These are phyloP conservation scores for Trematomus bernacchii DNA, from an alignment of 2,797 vertebrate species.

Conservation along the genomic window DNA sequence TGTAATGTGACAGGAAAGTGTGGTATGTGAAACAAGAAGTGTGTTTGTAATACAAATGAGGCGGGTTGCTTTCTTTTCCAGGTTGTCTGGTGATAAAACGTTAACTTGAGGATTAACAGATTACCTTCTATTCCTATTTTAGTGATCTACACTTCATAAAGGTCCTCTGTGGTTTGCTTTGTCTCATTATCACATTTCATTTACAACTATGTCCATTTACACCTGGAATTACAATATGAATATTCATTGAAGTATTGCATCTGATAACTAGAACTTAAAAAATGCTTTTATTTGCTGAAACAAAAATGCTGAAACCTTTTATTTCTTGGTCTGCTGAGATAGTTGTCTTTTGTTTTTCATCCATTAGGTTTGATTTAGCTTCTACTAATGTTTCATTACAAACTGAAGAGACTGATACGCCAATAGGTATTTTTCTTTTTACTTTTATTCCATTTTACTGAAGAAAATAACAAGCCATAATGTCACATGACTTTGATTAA, in stretches of 20 bases:
- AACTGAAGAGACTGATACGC: background rate
- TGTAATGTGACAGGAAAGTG: slow-evolving; percentile 49
- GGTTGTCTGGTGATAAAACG: slow-evolving; percentile 19
- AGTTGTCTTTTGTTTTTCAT: background rate
- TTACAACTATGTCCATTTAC: background rate
- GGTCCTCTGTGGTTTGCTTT: background rate
- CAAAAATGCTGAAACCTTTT: no score
- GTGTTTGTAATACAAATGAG: slow-evolving; percentile 50
- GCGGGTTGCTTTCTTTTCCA: slow-evolving; percentile 7
- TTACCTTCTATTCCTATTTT: background rate
- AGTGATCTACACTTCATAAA: background rate
- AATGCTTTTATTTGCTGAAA: background rate
- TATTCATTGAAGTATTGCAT: background rate
- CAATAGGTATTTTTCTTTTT: background rate
- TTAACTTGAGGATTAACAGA: background rate
- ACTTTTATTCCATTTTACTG: no score
- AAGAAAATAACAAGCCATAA: no score
- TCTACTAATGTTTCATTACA: background rate
- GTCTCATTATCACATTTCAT: background rate
- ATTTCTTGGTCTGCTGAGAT: background rate
- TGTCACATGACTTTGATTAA: no score
- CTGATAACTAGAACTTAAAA: background rate
- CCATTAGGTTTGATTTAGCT: background rate
- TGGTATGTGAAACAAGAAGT: slow-evolving; percentile 25
- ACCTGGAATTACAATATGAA: background rate